phyloP scores from a whole-genome alignment of 2,113 vertebrate species.

The Cathartes aura region DNA sequence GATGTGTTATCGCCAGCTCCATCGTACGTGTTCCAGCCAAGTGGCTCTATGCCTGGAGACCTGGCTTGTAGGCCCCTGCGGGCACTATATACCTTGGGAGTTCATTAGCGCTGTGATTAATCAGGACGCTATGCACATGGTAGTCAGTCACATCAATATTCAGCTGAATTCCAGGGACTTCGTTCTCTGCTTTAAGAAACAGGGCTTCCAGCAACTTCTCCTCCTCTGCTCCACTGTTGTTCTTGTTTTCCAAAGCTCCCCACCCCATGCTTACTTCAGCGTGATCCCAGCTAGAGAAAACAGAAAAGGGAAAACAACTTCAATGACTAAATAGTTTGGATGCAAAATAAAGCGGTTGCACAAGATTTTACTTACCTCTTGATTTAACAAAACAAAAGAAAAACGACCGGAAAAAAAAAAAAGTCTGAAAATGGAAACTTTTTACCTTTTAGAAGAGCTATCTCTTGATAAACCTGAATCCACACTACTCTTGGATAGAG shows the following conservation, averaged over 20 bases:
- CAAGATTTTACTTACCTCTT: not conserved
- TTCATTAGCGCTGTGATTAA: not conserved
- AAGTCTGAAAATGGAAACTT: not conserved
- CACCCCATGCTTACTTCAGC: not conserved
- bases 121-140: not conserved
- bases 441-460: not conserved
- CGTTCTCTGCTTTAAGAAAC: not conserved
- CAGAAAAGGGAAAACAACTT: not conserved
- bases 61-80: not conserved
- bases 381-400: not conserved
- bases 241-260: not conserved
- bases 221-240: not conserved
- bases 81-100: accelerated
- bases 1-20: not conserved
- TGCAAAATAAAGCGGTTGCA: not conserved
- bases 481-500: not conserved
- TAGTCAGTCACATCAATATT: not conserved
- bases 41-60: not conserved
- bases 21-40: accelerated
- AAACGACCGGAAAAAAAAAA: not conserved
- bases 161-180: not conserved
- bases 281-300: not conserved
- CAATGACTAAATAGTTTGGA: not conserved
- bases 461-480: not conserved
- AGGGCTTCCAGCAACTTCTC: not conserved